Evolutionary conservation across 2,113 vertebrate genomes (phyloP).

Genomic region (Barnardius zonarius): DNA sequence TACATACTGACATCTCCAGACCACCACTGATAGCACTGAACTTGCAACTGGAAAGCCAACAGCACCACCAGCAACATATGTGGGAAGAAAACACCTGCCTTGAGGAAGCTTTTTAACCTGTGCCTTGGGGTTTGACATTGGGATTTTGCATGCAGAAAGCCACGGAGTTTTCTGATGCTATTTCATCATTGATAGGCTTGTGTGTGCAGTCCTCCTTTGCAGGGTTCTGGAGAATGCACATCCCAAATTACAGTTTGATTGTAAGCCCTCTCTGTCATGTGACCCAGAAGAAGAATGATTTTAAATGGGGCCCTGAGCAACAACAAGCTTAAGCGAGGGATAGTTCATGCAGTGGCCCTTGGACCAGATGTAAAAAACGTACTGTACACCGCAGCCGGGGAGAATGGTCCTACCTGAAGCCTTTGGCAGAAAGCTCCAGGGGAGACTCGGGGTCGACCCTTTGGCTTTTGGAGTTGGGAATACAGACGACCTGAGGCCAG

Average conservation of each 20-base stretch:
- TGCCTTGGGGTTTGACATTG: not conserved
- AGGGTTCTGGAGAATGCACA: too few relatives aligned
- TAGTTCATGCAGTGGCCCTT: too few relatives aligned
- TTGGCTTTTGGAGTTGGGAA: accelerated
- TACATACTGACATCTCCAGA: not conserved
- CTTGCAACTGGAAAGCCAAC: not conserved
- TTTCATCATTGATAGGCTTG: not conserved
- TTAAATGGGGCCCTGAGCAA: too few relatives aligned
- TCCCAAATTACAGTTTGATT: too few relatives aligned
- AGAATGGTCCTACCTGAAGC: too few relatives aligned
- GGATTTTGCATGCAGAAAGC: not conserved
- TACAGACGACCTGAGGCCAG: too few relatives aligned
- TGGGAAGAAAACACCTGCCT: not conserved
- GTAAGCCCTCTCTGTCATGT: too few relatives aligned
- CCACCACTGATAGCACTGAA: not conserved
- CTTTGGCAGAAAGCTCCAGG: too few relatives aligned
- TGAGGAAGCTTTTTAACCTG: not conserved
- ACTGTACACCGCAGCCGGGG: accelerated
- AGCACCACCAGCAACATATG: not conserved
- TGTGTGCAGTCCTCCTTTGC: not conserved
- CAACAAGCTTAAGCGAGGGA: too few relatives aligned
- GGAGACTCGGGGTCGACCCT: too few relatives aligned
- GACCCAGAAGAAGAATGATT: too few relatives aligned
- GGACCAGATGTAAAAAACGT: too few relatives aligned
- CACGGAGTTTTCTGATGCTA: not conserved